Conservation (phyloP, 2,888 invertebrate genomes). For the Eudasyphora cyanicolor region DNA sequence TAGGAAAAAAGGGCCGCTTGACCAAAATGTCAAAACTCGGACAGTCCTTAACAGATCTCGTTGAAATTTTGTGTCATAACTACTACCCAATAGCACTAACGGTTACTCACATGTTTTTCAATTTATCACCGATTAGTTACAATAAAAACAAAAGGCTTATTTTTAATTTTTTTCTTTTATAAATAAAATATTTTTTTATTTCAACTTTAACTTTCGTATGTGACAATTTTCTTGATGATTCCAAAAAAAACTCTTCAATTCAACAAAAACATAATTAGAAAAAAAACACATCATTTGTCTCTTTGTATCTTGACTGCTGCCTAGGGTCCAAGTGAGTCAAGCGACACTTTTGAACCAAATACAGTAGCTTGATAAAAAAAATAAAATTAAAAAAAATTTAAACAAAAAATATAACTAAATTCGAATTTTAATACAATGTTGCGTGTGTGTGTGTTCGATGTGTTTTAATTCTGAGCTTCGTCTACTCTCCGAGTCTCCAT, state of each 20-base stretch:
- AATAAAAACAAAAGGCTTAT: too few species aligned
- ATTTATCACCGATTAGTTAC: too few species aligned
- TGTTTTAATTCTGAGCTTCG: not conserved
- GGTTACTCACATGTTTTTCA: too few species aligned
- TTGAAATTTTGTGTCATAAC: too few species aligned
- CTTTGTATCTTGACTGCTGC: constrained; percentile 72
- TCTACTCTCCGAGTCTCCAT: not conserved
- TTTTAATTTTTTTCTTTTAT: constrained; percentile 29
- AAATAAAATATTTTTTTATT: constrained; percentile 34
- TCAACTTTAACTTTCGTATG: constrained; percentile 18
- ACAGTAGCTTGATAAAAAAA: not conserved
- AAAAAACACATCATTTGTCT: constrained; percentile 73
- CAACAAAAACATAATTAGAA: constrained; percentile 2
- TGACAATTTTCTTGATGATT: constrained; percentile 19
- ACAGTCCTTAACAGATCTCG: too few species aligned
- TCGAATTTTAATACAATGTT: constrained; percentile 53
- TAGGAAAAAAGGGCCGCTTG: too few species aligned
- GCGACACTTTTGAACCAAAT: not conserved
- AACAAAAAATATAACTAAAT: constrained; percentile 51
- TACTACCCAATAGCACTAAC: too few species aligned
- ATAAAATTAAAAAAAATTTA: constrained; percentile 16
- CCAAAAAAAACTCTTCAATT: constrained; percentile 23
- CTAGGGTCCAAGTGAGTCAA: not conserved
- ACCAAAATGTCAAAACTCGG: too few species aligned
- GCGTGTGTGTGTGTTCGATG: too few species aligned